Base-by-base conservation (phyloP, 2,797 vertebrate species). In the Lophius americanus region DNA sequence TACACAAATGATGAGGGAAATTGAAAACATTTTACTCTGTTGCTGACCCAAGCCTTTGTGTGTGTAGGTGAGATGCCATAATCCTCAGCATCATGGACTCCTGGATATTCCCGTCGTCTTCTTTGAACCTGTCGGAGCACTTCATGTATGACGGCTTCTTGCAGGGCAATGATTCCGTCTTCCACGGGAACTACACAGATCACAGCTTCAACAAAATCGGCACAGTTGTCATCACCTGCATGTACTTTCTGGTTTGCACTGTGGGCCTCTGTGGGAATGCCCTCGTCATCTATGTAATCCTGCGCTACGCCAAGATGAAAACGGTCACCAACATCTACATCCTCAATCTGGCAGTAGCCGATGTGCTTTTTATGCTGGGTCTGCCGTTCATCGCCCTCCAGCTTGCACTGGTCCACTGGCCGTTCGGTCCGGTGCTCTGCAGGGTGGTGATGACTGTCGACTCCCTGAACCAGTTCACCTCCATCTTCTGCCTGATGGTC, bases 261-360 rank as follows among this genome's bases (percentile, higher is more conserved):
- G 9, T 98, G 0, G 97, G 97, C 5, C 90, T 99, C 32, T 96
- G 96, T 0, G 97, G 97, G 11, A 99, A 98, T 47, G 93, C 97
- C 0, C 91, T 99, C 4, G 97, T 99, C 68, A 99, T 99, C 72
- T 99, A 99, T 0, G 97, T 98, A 78, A 97, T 99, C 86, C 94
- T 99, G 50, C 96, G 97, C 37, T 98, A 99, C 0, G 97, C 97
- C 90, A 98, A 99, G 90, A 98, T 98, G 97, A 99, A 98, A 87
- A 98, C 97, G 0, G 96, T 98, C 68, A 99, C 97, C 70, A 99
- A 99, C 86, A 98, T 99, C 79, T 99, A 98, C 88, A 98, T 99
- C 89, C 95, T 99, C 55, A 99, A 99, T 86, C 83, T 99, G 90
- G 97, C 97, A 6, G 96, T 99, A 0, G 97, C 97, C 0, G 97